A percentile compares a stretch with the other conserved stretches of the same genome.
Evolutionary conservation across 2,888 invertebrate species (phyloP).

Genomic region (Cephus spinipes): DNA sequence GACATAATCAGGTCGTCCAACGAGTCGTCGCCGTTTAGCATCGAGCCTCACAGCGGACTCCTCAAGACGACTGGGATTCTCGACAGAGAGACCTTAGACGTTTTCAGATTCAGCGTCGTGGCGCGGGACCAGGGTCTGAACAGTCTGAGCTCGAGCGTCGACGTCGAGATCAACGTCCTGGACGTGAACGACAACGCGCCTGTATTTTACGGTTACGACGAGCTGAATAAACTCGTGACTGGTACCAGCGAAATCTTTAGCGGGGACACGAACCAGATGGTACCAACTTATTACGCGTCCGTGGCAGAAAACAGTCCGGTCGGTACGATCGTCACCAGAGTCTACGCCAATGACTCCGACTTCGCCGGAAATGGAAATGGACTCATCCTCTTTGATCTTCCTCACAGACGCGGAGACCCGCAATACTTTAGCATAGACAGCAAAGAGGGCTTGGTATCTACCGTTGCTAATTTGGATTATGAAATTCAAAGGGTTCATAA

Average conservation of each 20-base stretch:
- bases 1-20: conserved; percentile 56
- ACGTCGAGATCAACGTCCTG: conserved; percentile 83
- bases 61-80: conserved; percentile 80
- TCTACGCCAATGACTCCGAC: conserved; percentile 88
- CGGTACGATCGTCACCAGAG: conserved; percentile 79
- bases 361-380: conserved; percentile 90
- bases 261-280: conserved; percentile 26
- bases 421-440: conserved; percentile 83
- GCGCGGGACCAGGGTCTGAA: conserved; percentile 80
- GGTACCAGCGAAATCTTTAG: conserved; percentile 69
- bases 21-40: conserved; percentile 72
- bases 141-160: conserved; percentile 78
- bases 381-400: conserved; percentile 81
- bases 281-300: conserved; percentile 83
- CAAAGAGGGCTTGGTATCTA: conserved; percentile 85
- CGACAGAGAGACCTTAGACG: conserved; percentile 80
- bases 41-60: conserved; percentile 77
- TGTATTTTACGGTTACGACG: conserved; percentile 82
- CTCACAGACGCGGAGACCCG: conserved; percentile 70
- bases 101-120: conserved; percentile 78
- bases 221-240: conserved; percentile 69
- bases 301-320: conserved; percentile 81
- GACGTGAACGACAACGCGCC: conserved; percentile 90
- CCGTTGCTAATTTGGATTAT: conserved; percentile 79
- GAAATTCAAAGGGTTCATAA: conserved; percentile 78